Evolutionary conservation across 2,888 invertebrate species (phyloP), one percentile per base, ranked within the genome.

Genomic region (Lysandra coridon): DNA sequence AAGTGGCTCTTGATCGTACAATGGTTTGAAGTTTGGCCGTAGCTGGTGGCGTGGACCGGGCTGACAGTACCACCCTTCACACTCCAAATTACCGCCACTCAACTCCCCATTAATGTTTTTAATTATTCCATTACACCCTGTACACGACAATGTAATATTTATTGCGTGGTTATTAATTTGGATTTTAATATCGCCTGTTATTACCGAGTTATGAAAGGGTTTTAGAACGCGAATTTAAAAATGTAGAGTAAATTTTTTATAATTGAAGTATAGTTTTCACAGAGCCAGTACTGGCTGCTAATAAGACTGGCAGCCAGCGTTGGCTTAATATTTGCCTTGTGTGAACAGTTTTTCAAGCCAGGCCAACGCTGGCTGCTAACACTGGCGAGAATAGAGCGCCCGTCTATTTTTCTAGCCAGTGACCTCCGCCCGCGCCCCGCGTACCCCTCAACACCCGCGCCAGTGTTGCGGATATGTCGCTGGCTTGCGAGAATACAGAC

Each of bases 31-130:
- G 60, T 60, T 60, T n/a, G 60, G n/a, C 60, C 49, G 49, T 40
- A 44, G 23, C 49, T 74, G 74, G 44, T 44, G 7, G 44, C 7
- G 7, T 10, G 49, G 49, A 49, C 49, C 12, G 37, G 53, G 23
- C 75, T 75, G 75, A 75, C 75, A 14, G 49, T 75, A 53, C 49
- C 49, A 49, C n/a, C 49, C 74, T 30, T 3, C 23, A 17, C 10
- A 53, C 75, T 57, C 30, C 17, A 57, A 57, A 49, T 76, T 76
- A 57, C 33, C 6, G 76, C 53, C 12, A 76, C 76, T 76, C 37
- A 7, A 57, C 33, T 33, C 23, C 23, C n/a, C 40, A 69, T 37
- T 69, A 14, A 69, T 69, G 69, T 69, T 37, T 69, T 69, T 69
- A 69, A 69, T 69, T 69, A 69, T 33, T 69, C 33, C 69, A 69